Base-by-base conservation (phyloP, 2,888 invertebrate species). In the Cylindroiulus punctatus region DNA sequence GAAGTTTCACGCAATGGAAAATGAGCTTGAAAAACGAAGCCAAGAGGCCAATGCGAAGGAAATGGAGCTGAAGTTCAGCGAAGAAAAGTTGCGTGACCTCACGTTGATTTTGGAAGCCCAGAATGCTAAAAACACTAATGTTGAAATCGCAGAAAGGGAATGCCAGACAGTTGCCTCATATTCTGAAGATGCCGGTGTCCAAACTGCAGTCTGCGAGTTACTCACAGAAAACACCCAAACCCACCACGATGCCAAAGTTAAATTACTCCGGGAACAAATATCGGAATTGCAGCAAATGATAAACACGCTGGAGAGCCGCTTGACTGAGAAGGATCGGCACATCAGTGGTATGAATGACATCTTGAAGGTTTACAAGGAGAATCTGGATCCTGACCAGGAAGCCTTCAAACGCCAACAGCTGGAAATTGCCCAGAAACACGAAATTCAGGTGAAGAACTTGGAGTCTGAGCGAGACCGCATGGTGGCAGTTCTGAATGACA, bases 401-500 rank as follows among this genome's bases (percentile, higher is more conserved):
- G 83, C n/a, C 0, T 42, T 32, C 14, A 30, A 32, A 40, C 52
- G 22, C 42, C 86, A 40, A 42, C 85, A 81, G 14, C 26, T 30
- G 76, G 86, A 86, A 36, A 30, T 81, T 19, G n/a, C 30, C 3
- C 36, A 26, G 19, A 40, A 47, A 17, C 57, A 42, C 19, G 81
- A 85, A 7, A 14, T 5, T 42, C 85, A 81, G 30, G 26, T 76
- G 14, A 81, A 81, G 44, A 52, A 36, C n/a, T 30, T 57, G 26
- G 85, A 85, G 22, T 17, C 26, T 4, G 86, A 86, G 32, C 84
- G 85, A 85, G 90, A 91, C 84, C 90, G 91, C 88, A 90, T 91
- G 88, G 89, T 91, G 88, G 90, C 90, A 32, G 90, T 91, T 19
- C 89, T 91, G 88, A 90, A 90, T 87, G 91, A 91, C 87, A 91